phyloP scores from a whole-genome alignment of 2,113 vertebrate species.

The Podilymbus podiceps region DNA sequence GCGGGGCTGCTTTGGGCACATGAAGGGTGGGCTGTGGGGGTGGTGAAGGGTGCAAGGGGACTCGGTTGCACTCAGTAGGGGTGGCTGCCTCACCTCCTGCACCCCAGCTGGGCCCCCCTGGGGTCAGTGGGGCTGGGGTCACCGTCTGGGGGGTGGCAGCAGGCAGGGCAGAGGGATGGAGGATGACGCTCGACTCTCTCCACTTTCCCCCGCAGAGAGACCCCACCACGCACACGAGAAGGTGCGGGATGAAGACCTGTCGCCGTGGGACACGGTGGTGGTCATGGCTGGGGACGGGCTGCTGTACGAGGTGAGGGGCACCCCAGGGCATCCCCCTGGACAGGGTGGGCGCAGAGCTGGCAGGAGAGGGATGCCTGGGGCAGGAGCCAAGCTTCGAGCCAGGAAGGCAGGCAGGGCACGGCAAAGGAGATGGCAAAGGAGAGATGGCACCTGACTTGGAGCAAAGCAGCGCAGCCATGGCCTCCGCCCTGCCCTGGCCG shows the following conservation, averaged over 20 bases:
- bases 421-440: not conserved
- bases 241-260: conserved; percentile 59
- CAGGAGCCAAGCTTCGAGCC: not conserved
- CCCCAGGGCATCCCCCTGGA: rapidly evolving
- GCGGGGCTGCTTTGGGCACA: not conserved
- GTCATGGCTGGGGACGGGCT: conserved; percentile 49
- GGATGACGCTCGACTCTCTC: rapidly evolving
- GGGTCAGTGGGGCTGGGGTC: not conserved
- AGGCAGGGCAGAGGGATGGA: not conserved
- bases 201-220: not conserved
- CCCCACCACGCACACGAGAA: conserved; percentile 18
- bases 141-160: not conserved
- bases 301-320: conserved; percentile 18
- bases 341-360: not conserved
- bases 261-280: conserved; percentile 43
- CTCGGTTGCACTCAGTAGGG: rapidly evolving
- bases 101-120: not conserved
- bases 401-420: not conserved
- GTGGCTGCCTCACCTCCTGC: not conserved
- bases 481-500: not conserved
- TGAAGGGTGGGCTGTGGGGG: not conserved
- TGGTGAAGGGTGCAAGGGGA: not conserved
- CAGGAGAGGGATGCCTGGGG: not conserved
- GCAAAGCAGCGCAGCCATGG: not conserved
- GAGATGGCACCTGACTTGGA: not conserved